Percentiles rank a stretch among this genome's conserved stretches.
phyloP scores from a whole-genome alignment of 1,140 invertebrate species.

The Aphaenogaster rudis region DNA sequence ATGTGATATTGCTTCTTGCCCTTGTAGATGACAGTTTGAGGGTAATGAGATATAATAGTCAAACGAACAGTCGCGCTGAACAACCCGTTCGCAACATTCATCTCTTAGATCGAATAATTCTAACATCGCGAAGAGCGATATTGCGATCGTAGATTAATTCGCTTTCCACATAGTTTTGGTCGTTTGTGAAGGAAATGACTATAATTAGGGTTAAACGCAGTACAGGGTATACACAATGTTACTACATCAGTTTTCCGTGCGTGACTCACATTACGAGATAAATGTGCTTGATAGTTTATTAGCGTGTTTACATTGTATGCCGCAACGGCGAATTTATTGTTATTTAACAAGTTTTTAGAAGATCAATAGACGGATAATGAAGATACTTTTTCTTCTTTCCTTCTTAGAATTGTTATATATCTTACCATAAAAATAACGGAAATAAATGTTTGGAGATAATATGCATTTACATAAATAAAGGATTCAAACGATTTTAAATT shows the following conservation, averaged over 20 bases:
- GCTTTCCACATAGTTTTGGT: background rate
- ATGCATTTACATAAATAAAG: background rate
- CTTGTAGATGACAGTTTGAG: background rate
- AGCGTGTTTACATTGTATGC: conserved; percentile 1
- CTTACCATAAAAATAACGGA: background rate
- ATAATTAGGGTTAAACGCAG: conserved; percentile 32
- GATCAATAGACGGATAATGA: background rate
- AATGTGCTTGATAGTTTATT: conserved; percentile 30
- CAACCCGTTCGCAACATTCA: background rate
- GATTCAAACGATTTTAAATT: background rate
- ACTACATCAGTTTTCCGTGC: background rate
- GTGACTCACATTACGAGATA: conserved; percentile 32
- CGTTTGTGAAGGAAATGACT: conserved; percentile 5
- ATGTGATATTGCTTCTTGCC: background rate
- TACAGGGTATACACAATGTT: background rate
- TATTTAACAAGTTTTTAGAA: background rate
- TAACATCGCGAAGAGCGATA: background rate
- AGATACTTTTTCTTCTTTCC: background rate
- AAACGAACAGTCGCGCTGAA: conserved; percentile 2
- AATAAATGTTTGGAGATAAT: background rate
- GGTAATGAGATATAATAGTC: background rate
- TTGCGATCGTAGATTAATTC: conserved; percentile 35
- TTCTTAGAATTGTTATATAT: background rate
- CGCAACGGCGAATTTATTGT: background rate
- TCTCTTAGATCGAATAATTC: conserved; percentile 2